Base-by-base conservation (phyloP, 2,888 invertebrate species). In the Pimpla rufipes region DNA sequence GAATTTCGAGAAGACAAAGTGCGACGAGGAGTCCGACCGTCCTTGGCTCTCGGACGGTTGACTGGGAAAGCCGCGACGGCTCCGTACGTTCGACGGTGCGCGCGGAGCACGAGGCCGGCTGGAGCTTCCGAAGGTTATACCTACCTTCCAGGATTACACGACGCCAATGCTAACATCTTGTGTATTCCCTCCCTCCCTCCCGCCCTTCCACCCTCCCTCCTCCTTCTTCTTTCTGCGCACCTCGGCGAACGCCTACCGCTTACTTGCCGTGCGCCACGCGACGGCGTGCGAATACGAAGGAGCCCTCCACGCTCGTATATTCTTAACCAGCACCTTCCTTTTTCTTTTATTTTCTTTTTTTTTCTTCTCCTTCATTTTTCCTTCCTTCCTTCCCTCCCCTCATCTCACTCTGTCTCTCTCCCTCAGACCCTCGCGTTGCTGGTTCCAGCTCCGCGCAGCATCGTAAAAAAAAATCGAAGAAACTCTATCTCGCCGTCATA, bases 151-250 rank as follows among this genome's bases (percentile, higher is more conserved):
- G 88, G 87, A 87, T 87, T 88, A 87, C 89, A 88, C 77, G 89
- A 86, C 86, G 86, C 84, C 87, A 89, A 88, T 89, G 87, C 78
- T 85, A 83, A 87, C 77, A 87, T 86, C 73, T 84, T 66, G 45
- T 68, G 62, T 37, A 18, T 47, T 35, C 47, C 29, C 57, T 83
- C 85, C 74, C 64, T 68, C 35, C 47, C 64, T 68, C 70, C 66
- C 47, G 40, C 29, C 16, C 62, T 42, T 37, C 47, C 37, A 59
- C 10, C 8, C 40, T 35, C 50, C 37, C 35, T 59, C 50, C 59
- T 70, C 71, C 59, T 62, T 45, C 55, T 50, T 82, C 57, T 55
- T 52, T 74, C 42, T 40, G 77, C 73, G n/a, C 76, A 59, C 71
- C 73, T 62, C 74, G 11, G 23, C 50, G 35, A 67, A 67, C 47